Base-by-base conservation (phyloP, 2,888 invertebrate species). In the Drosophila greeni region DNA sequence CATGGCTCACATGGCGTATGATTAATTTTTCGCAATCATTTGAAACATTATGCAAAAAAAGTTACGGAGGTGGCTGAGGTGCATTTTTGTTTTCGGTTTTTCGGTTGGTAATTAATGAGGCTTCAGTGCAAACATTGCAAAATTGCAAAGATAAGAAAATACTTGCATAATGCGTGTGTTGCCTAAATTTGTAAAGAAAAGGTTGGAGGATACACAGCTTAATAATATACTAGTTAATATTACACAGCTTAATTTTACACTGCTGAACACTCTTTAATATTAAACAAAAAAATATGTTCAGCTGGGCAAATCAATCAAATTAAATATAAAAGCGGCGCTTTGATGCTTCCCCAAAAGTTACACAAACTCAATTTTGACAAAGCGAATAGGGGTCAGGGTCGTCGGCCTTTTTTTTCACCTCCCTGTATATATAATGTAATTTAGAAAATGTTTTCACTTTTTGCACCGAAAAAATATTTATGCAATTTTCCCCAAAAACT, bases 331-430 rank as follows among this genome's bases (percentile, higher is more conserved):
- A 39, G 16, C 29, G 39, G 23, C 29, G 18, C 4, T 12, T 53
- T 57, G 39, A 8, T 9, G 1, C 2, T 26, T 14, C 7, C 12
- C 39, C 39, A 66, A 77, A 75, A 78, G 79, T 75, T 73, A 66
- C 76, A 66, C 54, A 78, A 75, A 75, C 76, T 78, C 76, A 75
- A 75, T 75, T 78, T 70, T 59, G 18, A 39, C 65, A 45, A 73
- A 57, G 70, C 58, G 33, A 47, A 53, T 47, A 36, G 56, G 39
- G 29, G 31, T 20, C 20, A 20, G 20, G 2, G 2, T 20, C 20
- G 14, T 31, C 31, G 2, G 42, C 48, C 42, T 37, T 20, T 24
- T n/a, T 18, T 29, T 5, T 20, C 31, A 9, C 37, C 31, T 9
- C 37, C 14, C 31, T 66, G 48, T 49, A 49, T 48, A 65, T 54